These are phyloP conservation scores for Vipera ursinii DNA, from an alignment of 2,797 vertebrate species.

Conservation along the genomic window DNA sequence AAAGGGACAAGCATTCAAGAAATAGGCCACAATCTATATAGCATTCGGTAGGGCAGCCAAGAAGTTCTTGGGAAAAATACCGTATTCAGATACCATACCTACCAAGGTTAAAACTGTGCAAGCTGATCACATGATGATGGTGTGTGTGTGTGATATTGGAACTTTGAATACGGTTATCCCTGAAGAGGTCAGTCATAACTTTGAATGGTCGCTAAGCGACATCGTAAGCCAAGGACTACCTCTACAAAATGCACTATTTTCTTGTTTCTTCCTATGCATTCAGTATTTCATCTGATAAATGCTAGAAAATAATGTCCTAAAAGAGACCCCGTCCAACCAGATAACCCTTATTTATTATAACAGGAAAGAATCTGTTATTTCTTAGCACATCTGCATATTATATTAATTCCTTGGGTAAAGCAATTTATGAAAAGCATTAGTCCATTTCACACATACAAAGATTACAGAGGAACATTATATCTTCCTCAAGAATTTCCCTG, in stretches of 20 bases:
- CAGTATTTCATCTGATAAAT: neutral
- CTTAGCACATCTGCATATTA: neutral
- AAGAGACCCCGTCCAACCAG: neutral
- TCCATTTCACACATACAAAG: neutral
- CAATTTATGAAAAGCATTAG: slow-evolving; percentile 11
- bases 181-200: neutral
- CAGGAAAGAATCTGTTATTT: neutral
- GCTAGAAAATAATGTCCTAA: neutral
- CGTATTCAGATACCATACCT: neutral
- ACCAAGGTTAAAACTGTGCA: neutral
- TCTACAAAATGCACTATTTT: neutral
- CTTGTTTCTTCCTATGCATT: neutral
- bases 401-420: slow-evolving; percentile 5
- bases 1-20: neutral
- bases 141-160: neutral
- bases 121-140: neutral
- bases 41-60: neutral
- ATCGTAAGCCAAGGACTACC: neutral
- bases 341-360: neutral
- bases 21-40: neutral
- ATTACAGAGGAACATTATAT: neutral
- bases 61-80: neutral
- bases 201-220: neutral
- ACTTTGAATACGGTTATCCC: neutral
- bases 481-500: neutral